Base-by-base conservation (phyloP, 2,113 vertebrate species). In the Heterotis niloticus region DNA sequence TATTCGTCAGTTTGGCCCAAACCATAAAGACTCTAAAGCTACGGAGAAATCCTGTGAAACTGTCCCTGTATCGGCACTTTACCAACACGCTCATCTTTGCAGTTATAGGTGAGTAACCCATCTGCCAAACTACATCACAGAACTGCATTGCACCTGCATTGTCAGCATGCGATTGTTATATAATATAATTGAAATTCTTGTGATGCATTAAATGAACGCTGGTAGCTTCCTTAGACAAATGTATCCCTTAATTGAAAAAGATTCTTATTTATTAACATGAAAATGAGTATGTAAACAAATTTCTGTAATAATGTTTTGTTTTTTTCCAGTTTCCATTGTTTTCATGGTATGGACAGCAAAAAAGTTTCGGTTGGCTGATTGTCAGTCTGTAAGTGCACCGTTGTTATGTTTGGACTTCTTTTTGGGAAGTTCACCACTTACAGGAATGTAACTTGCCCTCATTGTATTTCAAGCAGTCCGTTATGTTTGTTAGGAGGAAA, bases 1-100 rank as follows among this genome's bases (percentile, higher is more conserved):
- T 96, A 87, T 96, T 96, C 83, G 92, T 96, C 84, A 96, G 94
- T 83, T 84, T 96, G 83, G 94, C 94, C 86, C 95, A 96, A 92
- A 96, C 95, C 67, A 94, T 96, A 88, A 96, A 96, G 86, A 95
- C 92, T 24, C 89, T 96, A 57, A 95, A 94, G 80, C 90, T 96
- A 82, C 91, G 95, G 82, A 94, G 93, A 90, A 96, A 96, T 85
- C 92, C 92, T 0, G 92, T 95, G 85, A 96, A 96, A 84, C 85
- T 96, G 82, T 96, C 95, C n/a, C 89, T 96, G 56, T 96, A 96
- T 82, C 91, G 94, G 62, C 95, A 96, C 86, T 96, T 96, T 81
- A 96, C 94, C 80, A 96, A 96, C 85, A 96, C 94, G 0, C 86
- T 96, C 18, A 92, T 96, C 83, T 94, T 96, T 81, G 94, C 94